phyloP scores from a whole-genome alignment of 92 coral and sea anemone species.

The Palythoa grandiflora region DNA sequence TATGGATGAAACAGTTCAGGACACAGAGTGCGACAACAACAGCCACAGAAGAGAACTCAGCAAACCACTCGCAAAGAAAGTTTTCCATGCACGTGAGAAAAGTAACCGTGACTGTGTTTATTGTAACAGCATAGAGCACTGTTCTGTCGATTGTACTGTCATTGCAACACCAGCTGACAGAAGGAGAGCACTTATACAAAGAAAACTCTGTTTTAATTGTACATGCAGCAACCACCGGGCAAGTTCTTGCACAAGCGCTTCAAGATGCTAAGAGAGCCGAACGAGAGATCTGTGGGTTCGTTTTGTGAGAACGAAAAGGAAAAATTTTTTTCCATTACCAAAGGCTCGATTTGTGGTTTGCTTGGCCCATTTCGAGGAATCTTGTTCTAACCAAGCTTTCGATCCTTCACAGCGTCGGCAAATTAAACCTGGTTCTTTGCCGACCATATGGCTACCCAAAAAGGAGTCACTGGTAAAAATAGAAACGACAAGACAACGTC shows the following conservation, averaged over 20 bases:
- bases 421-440: slow-evolving; percentile 51
- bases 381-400: slow-evolving; percentile 42
- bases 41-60: too few species aligned
- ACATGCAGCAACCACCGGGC: slow-evolving; percentile 2
- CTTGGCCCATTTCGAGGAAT: slow-evolving; percentile 48
- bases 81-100: too few species aligned
- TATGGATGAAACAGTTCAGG: too few species aligned
- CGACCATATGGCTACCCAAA: slow-evolving; percentile 36
- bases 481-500: slow-evolving; percentile 29
- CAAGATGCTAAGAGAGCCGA: neutral
- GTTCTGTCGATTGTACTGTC: neutral
- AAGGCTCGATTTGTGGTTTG: slow-evolving; percentile 38
- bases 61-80: too few species aligned
- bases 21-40: too few species aligned
- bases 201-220: neutral
- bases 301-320: slow-evolving; percentile 45
- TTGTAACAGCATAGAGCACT: neutral
- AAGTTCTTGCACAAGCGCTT: neutral
- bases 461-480: neutral
- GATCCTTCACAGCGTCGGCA: slow-evolving; percentile 52
- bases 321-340: slow-evolving; percentile 35
- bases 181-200: neutral
- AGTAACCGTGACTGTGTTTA: too few species aligned
- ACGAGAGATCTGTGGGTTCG: slow-evolving; percentile 44
- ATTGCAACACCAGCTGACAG: neutral